Conservation (phyloP, 1,140 invertebrate genomes). For the Ectropis grisescens region DNA sequence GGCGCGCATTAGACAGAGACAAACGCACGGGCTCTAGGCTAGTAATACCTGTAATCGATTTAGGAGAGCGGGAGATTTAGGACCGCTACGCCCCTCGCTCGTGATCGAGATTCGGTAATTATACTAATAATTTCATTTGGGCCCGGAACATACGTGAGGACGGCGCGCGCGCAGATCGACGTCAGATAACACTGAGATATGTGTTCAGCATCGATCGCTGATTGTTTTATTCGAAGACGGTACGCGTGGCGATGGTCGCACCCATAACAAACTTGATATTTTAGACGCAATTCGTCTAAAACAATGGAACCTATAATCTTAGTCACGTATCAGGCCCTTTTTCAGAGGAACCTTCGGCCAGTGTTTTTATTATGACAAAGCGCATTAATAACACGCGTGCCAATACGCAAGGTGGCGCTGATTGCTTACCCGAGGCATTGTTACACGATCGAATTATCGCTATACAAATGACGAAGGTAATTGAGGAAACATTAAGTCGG, state of each 20-base stretch:
- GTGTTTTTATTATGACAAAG: conserved; percentile 13
- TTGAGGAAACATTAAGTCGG: conserved; percentile 16
- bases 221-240: conserved; percentile 6
- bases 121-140: conserved; percentile 46
- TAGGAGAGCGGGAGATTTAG: conserved; percentile 41
- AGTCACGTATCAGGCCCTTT: conserved; percentile 20
- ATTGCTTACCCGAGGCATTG: conserved; percentile 8
- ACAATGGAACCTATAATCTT: conserved; percentile 21
- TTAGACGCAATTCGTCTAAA: conserved; percentile 17
- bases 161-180: conserved; percentile 11
- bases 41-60: conserved; percentile 49
- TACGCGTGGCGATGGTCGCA: conserved; percentile 5
- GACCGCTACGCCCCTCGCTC: conserved; percentile 33
- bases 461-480: conserved; percentile 6
- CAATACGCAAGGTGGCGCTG: conserved; percentile 13
- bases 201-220: too few species aligned
- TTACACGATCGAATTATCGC: too few species aligned
- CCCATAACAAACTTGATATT: conserved; percentile 25
- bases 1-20: conserved; percentile 48
- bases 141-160: conserved; percentile 19
- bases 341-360: conserved; percentile 20
- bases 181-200: too few species aligned
- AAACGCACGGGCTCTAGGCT: conserved; percentile 35
- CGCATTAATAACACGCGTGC: conserved; percentile 13
- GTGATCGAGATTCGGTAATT: conserved; percentile 42